Evolutionary conservation across 2,888 invertebrate genomes (phyloP).

Genomic region (Platycnemis pennipes): DNA sequence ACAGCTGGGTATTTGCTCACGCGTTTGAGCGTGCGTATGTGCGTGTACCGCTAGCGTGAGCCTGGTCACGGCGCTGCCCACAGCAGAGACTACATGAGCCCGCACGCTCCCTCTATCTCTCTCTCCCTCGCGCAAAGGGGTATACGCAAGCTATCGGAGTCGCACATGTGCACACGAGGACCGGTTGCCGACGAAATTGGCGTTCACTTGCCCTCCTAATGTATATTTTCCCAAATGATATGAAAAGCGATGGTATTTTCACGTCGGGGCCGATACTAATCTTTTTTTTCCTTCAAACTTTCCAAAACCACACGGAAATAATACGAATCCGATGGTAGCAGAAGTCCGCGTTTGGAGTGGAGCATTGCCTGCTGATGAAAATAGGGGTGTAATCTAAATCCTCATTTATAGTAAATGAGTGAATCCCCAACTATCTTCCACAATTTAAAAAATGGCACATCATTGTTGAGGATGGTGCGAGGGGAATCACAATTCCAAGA

Average conservation of each 20-base stretch:
- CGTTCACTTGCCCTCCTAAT: neutral
- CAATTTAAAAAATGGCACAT: neutral
- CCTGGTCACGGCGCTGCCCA: too few species aligned
- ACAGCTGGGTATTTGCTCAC: neutral
- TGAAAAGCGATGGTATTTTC: neutral
- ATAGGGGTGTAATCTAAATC: neutral
- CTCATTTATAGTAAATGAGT: neutral
- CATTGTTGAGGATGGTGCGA: too few species aligned
- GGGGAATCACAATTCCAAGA: too few species aligned
- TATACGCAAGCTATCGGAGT: too few species aligned
- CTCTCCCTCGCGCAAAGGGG: too few species aligned
- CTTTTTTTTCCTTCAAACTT: neutral
- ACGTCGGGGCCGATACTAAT: neutral
- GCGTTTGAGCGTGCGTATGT: neutral
- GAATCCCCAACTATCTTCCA: neutral
- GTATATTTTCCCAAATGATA: neutral
- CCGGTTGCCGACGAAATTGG: neutral
- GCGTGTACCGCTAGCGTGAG: neutral
- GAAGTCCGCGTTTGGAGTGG: neutral
- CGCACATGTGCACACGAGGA: too few species aligned
- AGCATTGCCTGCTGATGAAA: neutral
- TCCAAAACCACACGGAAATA: neutral
- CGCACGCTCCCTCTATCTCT: too few species aligned
- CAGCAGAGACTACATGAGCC: too few species aligned
- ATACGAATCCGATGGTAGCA: neutral